A percentile compares a stretch with the other conserved stretches of the same genome.
These are phyloP conservation scores for Sinocyclocheilus anshuiensis DNA, from an alignment of 2,113 vertebrate species.

Conservation along the genomic window DNA sequence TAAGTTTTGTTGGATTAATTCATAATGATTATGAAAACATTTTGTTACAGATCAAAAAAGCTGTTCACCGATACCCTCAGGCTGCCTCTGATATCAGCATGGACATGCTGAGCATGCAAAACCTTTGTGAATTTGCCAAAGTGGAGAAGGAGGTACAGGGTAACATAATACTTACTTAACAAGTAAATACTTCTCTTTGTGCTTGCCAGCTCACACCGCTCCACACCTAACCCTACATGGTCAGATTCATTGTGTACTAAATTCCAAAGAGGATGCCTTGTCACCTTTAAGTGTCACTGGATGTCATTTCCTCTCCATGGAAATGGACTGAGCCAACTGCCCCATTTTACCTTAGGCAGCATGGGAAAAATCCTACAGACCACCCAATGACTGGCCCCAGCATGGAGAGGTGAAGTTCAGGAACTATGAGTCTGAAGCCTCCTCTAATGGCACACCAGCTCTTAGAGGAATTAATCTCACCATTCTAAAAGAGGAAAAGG, in stretches of 20 bases:
- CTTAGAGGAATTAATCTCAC: constrained; percentile 68
- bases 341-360: constrained; percentile 53
- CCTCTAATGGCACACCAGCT: constrained; percentile 60
- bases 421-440: constrained; percentile 65
- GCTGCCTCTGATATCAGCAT: constrained; percentile 72
- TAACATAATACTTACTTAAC: neutral
- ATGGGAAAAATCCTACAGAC: constrained; percentile 64
- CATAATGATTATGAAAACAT: neutral
- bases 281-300: neutral
- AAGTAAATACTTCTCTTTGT: neutral
- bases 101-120: constrained; percentile 69
- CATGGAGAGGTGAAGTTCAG: constrained; percentile 68
- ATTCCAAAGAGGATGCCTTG: neutral
- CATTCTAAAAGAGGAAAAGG: constrained; percentile 68
- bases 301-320: neutral
- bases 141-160: constrained; percentile 68
- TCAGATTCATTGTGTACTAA: neutral
- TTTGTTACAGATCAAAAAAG: constrained; percentile 67
- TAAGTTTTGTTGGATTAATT: neutral
- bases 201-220: neutral
- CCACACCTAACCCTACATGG: neutral
- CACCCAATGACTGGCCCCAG: constrained; percentile 64
- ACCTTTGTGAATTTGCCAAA: constrained; percentile 69
- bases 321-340: neutral
- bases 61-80: constrained; percentile 67